Percentiles rank a stretch among this genome's conserved stretches.
Conservation (phyloP, 2,888 invertebrate genomes). For the Eudemis profundana region DNA sequence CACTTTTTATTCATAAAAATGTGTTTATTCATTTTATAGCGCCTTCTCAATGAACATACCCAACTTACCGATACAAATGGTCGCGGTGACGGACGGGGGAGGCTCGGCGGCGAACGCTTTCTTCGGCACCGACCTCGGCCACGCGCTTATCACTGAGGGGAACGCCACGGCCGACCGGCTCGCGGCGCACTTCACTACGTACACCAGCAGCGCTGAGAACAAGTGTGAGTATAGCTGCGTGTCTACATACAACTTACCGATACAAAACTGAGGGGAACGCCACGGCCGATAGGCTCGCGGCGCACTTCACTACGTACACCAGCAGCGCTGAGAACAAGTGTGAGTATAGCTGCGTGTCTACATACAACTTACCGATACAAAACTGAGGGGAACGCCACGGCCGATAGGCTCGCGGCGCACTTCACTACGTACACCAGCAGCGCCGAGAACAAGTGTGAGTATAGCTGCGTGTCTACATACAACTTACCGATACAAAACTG, state of each 20-base stretch:
- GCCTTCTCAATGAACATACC: slow-evolving; percentile 97
- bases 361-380: slow-evolving; percentile 91
- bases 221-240: slow-evolving; percentile 87
- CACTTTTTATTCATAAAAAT: too few species aligned
- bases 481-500: too few species aligned
- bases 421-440: slow-evolving; percentile 96
- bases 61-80: slow-evolving; percentile 96
- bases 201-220: slow-evolving; percentile 92
- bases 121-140: slow-evolving; percentile 95
- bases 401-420: slow-evolving; percentile 94
- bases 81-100: slow-evolving; percentile 96
- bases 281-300: slow-evolving; percentile 95
- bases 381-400: slow-evolving; percentile 92
- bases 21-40: slow-evolving; percentile 76
- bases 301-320: slow-evolving; percentile 96
- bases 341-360: slow-evolving; percentile 68
- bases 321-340: slow-evolving; percentile 94
- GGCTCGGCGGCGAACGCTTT: slow-evolving; percentile 92
- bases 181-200: slow-evolving; percentile 96
- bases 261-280: slow-evolving; percentile 93
- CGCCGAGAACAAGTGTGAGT: slow-evolving; percentile 93
- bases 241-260: too few species aligned
- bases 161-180: slow-evolving; percentile 96
- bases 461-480: background rate
- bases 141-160: slow-evolving; percentile 96